phyloP scores from a whole-genome alignment of 2,797 vertebrate genomes.

The Brachymystax lenok region DNA sequence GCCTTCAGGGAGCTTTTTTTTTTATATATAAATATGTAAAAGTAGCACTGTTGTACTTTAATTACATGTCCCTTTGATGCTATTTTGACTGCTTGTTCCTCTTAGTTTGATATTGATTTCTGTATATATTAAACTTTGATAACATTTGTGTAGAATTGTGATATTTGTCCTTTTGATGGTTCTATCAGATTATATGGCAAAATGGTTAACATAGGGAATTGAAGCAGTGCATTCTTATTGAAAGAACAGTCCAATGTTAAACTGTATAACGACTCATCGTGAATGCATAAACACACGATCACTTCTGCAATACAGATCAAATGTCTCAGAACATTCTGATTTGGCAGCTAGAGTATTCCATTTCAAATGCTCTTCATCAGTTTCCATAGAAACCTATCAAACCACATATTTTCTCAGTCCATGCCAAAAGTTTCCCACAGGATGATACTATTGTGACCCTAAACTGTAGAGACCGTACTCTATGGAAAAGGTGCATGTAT shows the following conservation, averaged over 20 bases:
- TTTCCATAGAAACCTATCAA: not conserved
- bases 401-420: not conserved
- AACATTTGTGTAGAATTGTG: conserved; percentile 61
- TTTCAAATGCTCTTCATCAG: not conserved
- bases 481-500: conserved; percentile 21
- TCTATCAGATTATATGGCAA: not conserved
- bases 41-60: conserved; percentile 80
- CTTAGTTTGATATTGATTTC: conserved; percentile 53
- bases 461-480: conserved; percentile 29
- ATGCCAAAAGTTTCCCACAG: not conserved
- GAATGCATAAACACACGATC: not conserved
- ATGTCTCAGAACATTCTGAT: not conserved
- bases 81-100: conserved; percentile 58
- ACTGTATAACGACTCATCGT: not conserved
- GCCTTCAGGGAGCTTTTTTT: conserved; percentile 72
- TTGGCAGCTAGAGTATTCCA: not conserved
- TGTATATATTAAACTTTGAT: conserved; percentile 74
- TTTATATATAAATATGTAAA: conserved; percentile 54
- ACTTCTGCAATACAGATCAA: not conserved
- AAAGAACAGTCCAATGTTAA: not conserved
- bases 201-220: not conserved
- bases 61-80: conserved; percentile 76
- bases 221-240: not conserved
- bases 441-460: not conserved
- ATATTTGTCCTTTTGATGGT: not conserved